Evolutionary conservation across 2,888 invertebrate genomes (phyloP).

Genomic region (Diarsia mendica): DNA sequence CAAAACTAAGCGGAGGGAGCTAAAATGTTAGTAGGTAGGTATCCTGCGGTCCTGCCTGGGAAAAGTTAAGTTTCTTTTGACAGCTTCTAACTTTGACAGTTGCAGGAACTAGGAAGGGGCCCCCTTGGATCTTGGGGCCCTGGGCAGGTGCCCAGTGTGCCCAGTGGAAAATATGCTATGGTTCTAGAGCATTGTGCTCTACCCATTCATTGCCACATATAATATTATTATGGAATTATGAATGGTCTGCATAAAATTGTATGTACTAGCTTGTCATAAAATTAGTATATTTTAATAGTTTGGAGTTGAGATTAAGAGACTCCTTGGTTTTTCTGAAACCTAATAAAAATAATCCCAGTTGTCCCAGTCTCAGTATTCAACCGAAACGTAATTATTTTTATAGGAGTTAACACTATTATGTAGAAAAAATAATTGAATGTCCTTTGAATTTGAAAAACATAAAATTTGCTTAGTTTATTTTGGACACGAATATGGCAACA

Average conservation of each 20-base stretch:
- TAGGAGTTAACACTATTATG: not conserved
- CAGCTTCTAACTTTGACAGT: too few species aligned
- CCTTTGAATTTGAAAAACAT: not conserved
- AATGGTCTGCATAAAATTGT: not conserved
- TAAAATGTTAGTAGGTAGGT: too few species aligned
- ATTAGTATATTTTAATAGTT: not conserved
- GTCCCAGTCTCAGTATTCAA: not conserved
- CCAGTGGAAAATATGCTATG: too few species aligned
- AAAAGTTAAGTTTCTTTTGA: too few species aligned
- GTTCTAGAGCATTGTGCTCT: too few species aligned
- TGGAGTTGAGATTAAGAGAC: not conserved
- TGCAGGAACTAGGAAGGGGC: too few species aligned
- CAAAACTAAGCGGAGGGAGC: too few species aligned
- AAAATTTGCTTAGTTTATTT: slow-evolving; percentile 15
- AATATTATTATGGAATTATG: not conserved
- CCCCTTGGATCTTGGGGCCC: too few species aligned
- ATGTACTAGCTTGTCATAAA: not conserved
- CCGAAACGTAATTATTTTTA: not conserved
- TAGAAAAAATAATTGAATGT: not conserved
- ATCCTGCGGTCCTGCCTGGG: too few species aligned
- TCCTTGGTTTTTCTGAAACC: not conserved
- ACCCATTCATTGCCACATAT: not conserved
- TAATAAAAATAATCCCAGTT: not conserved
- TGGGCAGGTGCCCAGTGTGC: too few species aligned
- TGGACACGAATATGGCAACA: slow-evolving; percentile 33